Percentiles rank a stretch among this genome's conserved stretches.
Evolutionary conservation across 2,888 invertebrate species (phyloP).

Genomic region (Drosophila mimica): DNA sequence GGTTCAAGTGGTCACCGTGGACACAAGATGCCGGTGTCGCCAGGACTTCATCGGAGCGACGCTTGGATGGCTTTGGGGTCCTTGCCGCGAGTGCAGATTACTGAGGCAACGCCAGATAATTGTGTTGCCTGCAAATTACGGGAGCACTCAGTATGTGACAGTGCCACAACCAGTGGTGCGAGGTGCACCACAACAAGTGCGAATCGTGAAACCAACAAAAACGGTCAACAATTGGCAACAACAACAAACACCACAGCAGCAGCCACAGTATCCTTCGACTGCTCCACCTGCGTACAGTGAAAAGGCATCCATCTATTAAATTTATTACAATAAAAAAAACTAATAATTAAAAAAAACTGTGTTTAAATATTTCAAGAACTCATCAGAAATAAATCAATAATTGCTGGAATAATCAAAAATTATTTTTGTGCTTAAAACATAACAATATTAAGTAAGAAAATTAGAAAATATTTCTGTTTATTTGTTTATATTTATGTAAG

Average conservation of each 20-base stretch:
- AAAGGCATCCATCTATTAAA: slow-evolving; percentile 10
- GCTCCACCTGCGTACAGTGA: slow-evolving; percentile 11
- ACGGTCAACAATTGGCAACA: slow-evolving; percentile 1
- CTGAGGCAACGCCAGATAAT: slow-evolving; percentile 5
- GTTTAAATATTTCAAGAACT: background rate
- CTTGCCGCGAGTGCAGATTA: slow-evolving; percentile 14
- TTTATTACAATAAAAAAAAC: background rate
- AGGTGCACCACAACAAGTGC: background rate
- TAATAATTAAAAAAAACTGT: background rate
- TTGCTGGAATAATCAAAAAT: background rate
- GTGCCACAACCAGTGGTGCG: background rate
- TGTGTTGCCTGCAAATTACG: slow-evolving; percentile 6
- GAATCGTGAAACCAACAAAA: background rate
- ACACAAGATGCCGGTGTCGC: slow-evolving; percentile 7
- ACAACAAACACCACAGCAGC: background rate
- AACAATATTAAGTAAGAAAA: background rate
- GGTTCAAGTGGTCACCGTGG: slow-evolving; percentile 18
- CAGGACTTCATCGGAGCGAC: slow-evolving; percentile 11
- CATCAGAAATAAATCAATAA: background rate
- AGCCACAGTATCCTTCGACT: background rate
- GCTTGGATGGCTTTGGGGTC: slow-evolving; percentile 22
- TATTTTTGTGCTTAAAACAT: background rate
- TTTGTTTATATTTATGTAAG: background rate
- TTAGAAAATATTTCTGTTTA: background rate
- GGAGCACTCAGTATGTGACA: slow-evolving; percentile 5